A percentile compares a stretch with the other conserved stretches of the same genome.
These are phyloP conservation scores for Nothocercus nigrocapillus DNA, from an alignment of 2,113 vertebrate genomes.

Conservation along the genomic window DNA sequence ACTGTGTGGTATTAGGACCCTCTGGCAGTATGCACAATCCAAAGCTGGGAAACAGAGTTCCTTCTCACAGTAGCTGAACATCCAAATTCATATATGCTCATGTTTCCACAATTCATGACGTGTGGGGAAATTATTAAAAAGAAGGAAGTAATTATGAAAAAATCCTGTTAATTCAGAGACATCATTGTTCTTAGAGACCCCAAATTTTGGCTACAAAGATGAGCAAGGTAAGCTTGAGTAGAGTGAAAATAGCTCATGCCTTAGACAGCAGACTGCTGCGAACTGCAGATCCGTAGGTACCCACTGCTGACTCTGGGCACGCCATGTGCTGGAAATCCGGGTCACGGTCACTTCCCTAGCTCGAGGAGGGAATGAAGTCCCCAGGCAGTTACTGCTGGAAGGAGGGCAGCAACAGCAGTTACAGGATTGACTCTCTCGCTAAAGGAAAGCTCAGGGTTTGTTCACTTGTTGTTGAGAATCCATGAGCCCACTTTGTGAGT, in stretches of 20 bases:
- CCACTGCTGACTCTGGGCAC: neutral
- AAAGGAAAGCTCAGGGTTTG: neutral
- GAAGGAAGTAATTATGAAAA: neutral
- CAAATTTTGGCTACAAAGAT: neutral
- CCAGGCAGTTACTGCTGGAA: neutral
- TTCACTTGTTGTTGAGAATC: neutral
- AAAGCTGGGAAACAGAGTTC: neutral
- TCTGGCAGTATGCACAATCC: neutral
- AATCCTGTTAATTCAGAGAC: neutral
- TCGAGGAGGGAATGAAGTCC: neutral
- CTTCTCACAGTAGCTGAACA: neutral
- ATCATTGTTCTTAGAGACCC: neutral
- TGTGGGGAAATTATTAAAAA: neutral
- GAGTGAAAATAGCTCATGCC: neutral
- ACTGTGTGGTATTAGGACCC: neutral
- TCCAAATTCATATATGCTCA: neutral
- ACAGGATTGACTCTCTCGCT: neutral
- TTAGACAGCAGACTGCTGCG: neutral
- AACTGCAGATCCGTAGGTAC: neutral
- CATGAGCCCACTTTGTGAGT: too few relatives aligned
- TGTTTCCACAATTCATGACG: neutral
- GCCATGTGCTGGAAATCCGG: neutral
- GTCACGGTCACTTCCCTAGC: neutral
- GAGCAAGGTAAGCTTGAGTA: neutral
- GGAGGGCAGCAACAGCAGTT: neutral